phyloP scores from a whole-genome alignment of 2,888 invertebrate species.

The Ennomos erosarius region DNA sequence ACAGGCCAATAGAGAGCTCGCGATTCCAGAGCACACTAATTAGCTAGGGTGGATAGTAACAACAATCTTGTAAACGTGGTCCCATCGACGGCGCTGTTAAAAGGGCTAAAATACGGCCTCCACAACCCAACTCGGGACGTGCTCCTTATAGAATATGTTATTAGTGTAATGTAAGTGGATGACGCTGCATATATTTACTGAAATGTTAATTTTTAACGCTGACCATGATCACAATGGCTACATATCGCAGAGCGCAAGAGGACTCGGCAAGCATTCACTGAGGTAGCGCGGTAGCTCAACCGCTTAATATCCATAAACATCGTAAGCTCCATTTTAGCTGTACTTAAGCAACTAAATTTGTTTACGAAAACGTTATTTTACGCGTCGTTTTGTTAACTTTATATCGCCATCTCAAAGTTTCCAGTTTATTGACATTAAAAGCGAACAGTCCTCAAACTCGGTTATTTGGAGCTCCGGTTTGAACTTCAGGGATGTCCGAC shows the following conservation, averaged over 20 bases:
- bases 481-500: conserved; percentile 31
- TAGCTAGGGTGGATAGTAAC: conserved; percentile 29
- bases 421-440: conserved; percentile 43
- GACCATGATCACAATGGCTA: not conserved
- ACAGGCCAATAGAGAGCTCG: not conserved
- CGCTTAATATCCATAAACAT: conserved; percentile 38
- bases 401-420: conserved; percentile 40
- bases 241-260: not conserved
- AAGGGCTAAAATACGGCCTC: conserved; percentile 34
- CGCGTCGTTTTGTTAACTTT: conserved; percentile 44
- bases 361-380: conserved; percentile 43
- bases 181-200: not conserved
- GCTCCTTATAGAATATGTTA: conserved; percentile 18
- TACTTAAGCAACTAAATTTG: conserved; percentile 40
- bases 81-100: conserved; percentile 35
- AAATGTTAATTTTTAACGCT: conserved; percentile 11
- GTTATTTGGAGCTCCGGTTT: conserved; percentile 29
- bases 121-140: conserved; percentile 14
- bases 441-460: conserved; percentile 33
- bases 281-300: conserved; percentile 24
- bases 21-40: conserved; percentile 27
- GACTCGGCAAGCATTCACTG: not conserved
- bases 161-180: conserved; percentile 19
- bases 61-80: conserved; percentile 32
- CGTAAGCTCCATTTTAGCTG: conserved; percentile 39